Evolutionary conservation across 2,113 vertebrate species (phyloP).

Genomic region (Nothobranchius kuhntae): DNA sequence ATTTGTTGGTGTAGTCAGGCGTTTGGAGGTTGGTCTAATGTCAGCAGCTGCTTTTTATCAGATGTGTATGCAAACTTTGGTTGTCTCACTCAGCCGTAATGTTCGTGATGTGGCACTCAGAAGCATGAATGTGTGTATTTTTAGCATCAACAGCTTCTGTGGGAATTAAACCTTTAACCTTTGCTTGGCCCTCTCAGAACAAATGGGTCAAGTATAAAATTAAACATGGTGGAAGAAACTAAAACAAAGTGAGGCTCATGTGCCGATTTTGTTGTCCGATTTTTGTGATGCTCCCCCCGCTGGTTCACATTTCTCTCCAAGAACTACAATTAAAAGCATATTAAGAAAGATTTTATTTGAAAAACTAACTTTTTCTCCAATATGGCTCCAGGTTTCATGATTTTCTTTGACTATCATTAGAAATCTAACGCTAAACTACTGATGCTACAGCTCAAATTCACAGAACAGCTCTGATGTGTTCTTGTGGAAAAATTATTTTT

Average conservation of each 20-base stretch:
- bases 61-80: constrained; percentile 37
- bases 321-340: background rate
- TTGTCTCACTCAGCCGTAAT: constrained; percentile 11
- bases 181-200: constrained; percentile 7
- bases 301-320: background rate
- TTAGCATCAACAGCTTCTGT: constrained; percentile 35
- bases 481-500: too few species aligned
- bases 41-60: constrained; percentile 24
- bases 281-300: background rate
- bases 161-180: constrained; percentile 54
- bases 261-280: background rate
- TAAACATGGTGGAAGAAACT: background rate
- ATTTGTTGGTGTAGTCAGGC: constrained; percentile 5
- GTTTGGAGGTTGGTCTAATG: background rate
- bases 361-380: background rate
- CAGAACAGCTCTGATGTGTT: background rate
- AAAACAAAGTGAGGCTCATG: background rate
- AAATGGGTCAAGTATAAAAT: background rate
- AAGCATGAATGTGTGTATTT: constrained; percentile 43
- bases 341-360: too few species aligned
- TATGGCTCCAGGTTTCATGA: background rate
- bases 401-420: background rate
- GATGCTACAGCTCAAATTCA: too few species aligned
- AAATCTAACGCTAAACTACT: too few species aligned
- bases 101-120: constrained; percentile 31